A percentile compares a stretch with the other conserved stretches of the same genome.
Conservation (phyloP, 2,888 invertebrate genomes). For the Platypus cylindrus region DNA sequence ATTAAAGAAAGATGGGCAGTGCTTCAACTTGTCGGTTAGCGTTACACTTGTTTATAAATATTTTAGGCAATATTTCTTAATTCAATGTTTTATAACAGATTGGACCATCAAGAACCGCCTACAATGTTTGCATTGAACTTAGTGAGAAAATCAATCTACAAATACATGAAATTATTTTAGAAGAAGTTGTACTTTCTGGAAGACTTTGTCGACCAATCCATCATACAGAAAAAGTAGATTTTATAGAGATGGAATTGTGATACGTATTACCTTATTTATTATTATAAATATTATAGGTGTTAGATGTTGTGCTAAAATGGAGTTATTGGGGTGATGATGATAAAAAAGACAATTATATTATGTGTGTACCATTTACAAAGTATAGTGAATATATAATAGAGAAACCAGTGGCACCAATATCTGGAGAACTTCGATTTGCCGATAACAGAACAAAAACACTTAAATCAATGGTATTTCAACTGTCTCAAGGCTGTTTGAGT, state of each 20-base stretch:
- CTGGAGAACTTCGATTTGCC: slow-evolving; percentile 68
- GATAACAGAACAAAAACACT: slow-evolving; percentile 62
- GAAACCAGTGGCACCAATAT: slow-evolving; percentile 39
- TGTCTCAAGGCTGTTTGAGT: slow-evolving; percentile 63
- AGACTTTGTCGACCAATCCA: slow-evolving; percentile 65
- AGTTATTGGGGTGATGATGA: slow-evolving; percentile 81
- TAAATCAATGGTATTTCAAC: slow-evolving; percentile 65
- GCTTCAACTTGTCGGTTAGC: slow-evolving; percentile 49
- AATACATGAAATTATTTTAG: slow-evolving; percentile 54
- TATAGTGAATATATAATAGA: slow-evolving; percentile 32
- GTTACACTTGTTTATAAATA: neutral
- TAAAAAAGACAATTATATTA: slow-evolving; percentile 66
- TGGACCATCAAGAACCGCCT: slow-evolving; percentile 63
- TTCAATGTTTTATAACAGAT: slow-evolving; percentile 39
- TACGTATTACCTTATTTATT: slow-evolving; percentile 1
- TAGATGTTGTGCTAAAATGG: slow-evolving; percentile 66
- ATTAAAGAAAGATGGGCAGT: slow-evolving; percentile 46
- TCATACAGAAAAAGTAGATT: slow-evolving; percentile 49
- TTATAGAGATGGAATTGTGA: too few relatives aligned
- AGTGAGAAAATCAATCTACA: slow-evolving; percentile 45
- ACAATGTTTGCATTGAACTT: slow-evolving; percentile 61
- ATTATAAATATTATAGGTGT: slow-evolving; percentile 26
- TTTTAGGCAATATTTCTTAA: neutral
- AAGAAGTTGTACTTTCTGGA: slow-evolving; percentile 69
- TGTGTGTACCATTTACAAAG: slow-evolving; percentile 39